Percentiles rank a stretch among this genome's conserved stretches.
These are phyloP conservation scores for Bufo bufo DNA, from an alignment of 2,113 vertebrate species.

Conservation along the genomic window DNA sequence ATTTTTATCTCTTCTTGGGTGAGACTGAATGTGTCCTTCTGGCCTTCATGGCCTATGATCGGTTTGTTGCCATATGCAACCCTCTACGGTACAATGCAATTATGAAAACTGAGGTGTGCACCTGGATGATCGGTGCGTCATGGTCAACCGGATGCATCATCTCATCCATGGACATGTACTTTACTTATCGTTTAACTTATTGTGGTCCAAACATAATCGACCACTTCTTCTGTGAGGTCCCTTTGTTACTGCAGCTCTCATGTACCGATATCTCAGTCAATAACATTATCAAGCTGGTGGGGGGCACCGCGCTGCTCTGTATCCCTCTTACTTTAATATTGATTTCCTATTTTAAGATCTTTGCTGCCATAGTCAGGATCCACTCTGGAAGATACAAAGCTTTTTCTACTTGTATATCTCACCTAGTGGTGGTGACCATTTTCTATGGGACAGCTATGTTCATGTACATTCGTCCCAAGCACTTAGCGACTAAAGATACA, in stretches of 20 bases:
- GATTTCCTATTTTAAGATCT: slow-evolving; percentile 61
- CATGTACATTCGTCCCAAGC: slow-evolving; percentile 43
- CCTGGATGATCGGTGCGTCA: background rate
- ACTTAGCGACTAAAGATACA: background rate
- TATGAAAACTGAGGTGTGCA: background rate
- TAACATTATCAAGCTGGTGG: background rate
- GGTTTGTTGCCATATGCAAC: slow-evolving; percentile 2
- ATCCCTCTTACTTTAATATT: slow-evolving; percentile 58
- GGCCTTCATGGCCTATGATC: slow-evolving; percentile 32
- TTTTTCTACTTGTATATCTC: slow-evolving; percentile 45
- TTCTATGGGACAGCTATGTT: slow-evolving; percentile 27
- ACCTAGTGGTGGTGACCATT: slow-evolving; percentile 56
- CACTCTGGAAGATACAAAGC: slow-evolving; percentile 49
- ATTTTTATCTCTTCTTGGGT: background rate
- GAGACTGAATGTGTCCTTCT: slow-evolving; percentile 21
- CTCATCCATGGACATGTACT: background rate
- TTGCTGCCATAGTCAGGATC: slow-evolving; percentile 58
- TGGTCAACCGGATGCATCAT: background rate
- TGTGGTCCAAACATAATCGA: background rate
- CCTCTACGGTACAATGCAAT: slow-evolving; percentile 7
- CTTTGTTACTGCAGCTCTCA: background rate
- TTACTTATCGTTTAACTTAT: background rate
- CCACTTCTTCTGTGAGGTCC: slow-evolving; percentile 39
- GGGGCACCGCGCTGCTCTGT: background rate
- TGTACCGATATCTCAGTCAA: background rate